phyloP scores from a whole-genome alignment of 2,797 vertebrate species.

The Helostoma temminkii region DNA sequence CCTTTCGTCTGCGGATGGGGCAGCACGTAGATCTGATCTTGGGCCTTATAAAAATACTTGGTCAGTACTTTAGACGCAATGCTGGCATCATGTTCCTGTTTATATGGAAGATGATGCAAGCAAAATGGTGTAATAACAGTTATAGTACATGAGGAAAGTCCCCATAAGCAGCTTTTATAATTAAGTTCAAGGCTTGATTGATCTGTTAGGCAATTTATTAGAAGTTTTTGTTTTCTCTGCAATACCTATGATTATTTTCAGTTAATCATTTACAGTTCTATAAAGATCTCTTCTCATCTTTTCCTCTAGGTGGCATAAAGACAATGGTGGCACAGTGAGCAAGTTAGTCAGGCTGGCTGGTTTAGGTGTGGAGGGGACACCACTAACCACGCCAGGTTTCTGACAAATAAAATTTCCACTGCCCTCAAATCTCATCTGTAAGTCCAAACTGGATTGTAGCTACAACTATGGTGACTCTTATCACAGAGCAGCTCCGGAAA shows the following conservation, averaged over 20 bases:
- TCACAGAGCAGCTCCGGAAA: constrained; percentile 90
- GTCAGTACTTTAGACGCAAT: neutral
- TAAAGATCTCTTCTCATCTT: constrained; percentile 13
- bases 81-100: no score
- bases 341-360: constrained; percentile 72
- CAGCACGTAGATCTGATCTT: constrained; percentile 18
- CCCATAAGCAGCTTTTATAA: neutral
- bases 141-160: neutral
- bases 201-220: neutral
- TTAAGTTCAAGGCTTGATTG: neutral
- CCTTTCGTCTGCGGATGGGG: constrained; percentile 39
- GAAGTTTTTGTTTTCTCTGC: neutral
- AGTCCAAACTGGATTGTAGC: constrained; percentile 51
- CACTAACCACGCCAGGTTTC: constrained; percentile 76
- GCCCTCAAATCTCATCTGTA: constrained; percentile 57
- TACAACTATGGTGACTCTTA: constrained; percentile 90
- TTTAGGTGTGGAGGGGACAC: constrained; percentile 78
- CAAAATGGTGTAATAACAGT: neutral
- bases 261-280: constrained; percentile 31
- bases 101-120: neutral
- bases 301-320: constrained; percentile 57
- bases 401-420: constrained; percentile 52
- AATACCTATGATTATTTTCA: neutral
- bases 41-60: constrained; percentile 11
- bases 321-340: constrained; percentile 64